Base-by-base conservation (phyloP, 2,113 vertebrate species). In the Trematocara unimaculatum region DNA sequence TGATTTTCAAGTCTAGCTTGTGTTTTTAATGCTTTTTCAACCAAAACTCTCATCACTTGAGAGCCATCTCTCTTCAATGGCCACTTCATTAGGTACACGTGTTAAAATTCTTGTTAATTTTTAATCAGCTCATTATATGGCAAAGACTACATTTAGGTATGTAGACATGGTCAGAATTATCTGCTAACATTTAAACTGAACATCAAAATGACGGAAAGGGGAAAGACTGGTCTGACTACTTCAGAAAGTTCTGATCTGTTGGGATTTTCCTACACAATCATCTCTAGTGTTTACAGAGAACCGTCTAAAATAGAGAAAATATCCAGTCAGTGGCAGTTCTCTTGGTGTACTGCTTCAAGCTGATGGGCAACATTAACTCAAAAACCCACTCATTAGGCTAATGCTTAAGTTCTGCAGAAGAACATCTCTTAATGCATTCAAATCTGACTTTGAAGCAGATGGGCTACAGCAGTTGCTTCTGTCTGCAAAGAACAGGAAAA, bases 11-110 rank as follows among this genome's bases (percentile, higher is more conserved):
- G 4, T 4, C 11, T 40, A 40, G 7, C 62, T 40, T 20, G 11
- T 23, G 8, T 70, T 70, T 42, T 67, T 67, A 38, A 0, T 38
- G 3, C 11, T 67, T 38, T 67, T 67, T 67, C 60, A 64, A 38
- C 6, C 18, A 64, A 38, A 64, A 38, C 64, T 26, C 64, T 26
- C 38, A 72, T 72, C 67, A 45, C 38, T 20, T 3, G 0, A 5
- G n/a, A 29, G 62, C 38, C 13, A 23, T 79, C 67, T 14, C 74
- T 72, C 74, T 55, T 33, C 33, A 40, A 96, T 94, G 0, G 67
- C 14, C 4, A 47, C 23, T 74, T 47, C 70, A 74, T 47, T 47
- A 47, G 42, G 70, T 29, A 74, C 42, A 12, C 0, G 4, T 74
- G 70, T 26, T 74, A 29, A 47, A 18, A 42, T 74, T 0, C 67